Conservation (phyloP, 2,888 invertebrate species). For the Plebejus argus region DNA sequence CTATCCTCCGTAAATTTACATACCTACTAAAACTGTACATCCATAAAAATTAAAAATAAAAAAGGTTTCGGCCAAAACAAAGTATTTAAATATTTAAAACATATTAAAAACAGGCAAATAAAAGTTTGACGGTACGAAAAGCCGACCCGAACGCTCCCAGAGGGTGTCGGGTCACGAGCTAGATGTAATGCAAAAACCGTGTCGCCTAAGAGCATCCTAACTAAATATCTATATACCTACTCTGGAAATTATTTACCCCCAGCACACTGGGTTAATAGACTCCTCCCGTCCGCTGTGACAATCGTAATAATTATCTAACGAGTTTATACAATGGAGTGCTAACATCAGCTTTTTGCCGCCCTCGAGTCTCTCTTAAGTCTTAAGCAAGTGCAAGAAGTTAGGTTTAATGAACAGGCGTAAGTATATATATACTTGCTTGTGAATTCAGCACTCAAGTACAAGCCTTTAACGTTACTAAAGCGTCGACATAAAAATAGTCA, state of each 20-base stretch:
- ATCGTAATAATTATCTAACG: conserved; percentile 2
- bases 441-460: not conserved
- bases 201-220: conserved; percentile 15
- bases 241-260: not conserved
- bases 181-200: conserved; percentile 26
- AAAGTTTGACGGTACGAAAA: conserved; percentile 4
- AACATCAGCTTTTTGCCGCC: not conserved
- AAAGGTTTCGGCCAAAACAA: not conserved
- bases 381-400: not conserved
- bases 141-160: conserved; percentile 14
- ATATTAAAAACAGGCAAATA: conserved; percentile 12
- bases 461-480: not conserved
- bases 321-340: not conserved
- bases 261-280: not conserved
- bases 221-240: not conserved
- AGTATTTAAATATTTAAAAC: not conserved
- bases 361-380: too few species aligned
- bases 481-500: conserved; percentile 7
- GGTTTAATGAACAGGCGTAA: not conserved
- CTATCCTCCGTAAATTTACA: not conserved
- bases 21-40: not conserved
- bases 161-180: conserved; percentile 20
- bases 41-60: not conserved
- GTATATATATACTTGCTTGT: not conserved
- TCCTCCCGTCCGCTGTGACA: not conserved